Conservation (phyloP, 1,140 invertebrate genomes). For the Heliconius hermathena region DNA sequence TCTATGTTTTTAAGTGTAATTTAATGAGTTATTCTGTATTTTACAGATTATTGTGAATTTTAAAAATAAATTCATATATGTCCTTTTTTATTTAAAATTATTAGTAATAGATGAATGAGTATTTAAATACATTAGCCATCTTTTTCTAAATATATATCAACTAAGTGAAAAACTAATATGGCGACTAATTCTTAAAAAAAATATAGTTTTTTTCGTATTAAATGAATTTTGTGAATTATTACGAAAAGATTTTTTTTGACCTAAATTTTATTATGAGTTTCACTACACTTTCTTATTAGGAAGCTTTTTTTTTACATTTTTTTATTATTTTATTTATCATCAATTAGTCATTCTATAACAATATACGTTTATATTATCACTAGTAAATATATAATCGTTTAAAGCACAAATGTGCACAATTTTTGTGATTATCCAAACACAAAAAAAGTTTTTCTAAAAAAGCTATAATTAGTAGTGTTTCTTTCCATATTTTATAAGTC, state of each 20-base stretch:
- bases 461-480: background rate
- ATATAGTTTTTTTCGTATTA: too few relatives aligned
- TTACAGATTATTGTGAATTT: background rate
- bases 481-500: background rate
- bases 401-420: conserved; percentile 14
- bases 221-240: too few relatives aligned
- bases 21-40: background rate
- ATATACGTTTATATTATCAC: background rate
- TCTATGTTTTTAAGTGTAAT: too few relatives aligned
- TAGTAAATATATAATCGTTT: background rate
- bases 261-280: too few relatives aligned
- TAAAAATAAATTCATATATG: background rate
- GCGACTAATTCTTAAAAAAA: too few relatives aligned
- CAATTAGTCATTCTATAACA: background rate
- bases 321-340: too few relatives aligned
- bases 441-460: background rate
- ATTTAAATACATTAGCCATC: background rate
- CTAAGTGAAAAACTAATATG: too few relatives aligned
- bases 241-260: too few relatives aligned
- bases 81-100: background rate
- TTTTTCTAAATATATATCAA: background rate
- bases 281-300: background rate
- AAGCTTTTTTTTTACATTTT: too few relatives aligned
- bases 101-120: background rate
- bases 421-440: conserved; percentile 10